phyloP scores from a whole-genome alignment of 2,113 vertebrate species.

The Xenopus borealis region DNA sequence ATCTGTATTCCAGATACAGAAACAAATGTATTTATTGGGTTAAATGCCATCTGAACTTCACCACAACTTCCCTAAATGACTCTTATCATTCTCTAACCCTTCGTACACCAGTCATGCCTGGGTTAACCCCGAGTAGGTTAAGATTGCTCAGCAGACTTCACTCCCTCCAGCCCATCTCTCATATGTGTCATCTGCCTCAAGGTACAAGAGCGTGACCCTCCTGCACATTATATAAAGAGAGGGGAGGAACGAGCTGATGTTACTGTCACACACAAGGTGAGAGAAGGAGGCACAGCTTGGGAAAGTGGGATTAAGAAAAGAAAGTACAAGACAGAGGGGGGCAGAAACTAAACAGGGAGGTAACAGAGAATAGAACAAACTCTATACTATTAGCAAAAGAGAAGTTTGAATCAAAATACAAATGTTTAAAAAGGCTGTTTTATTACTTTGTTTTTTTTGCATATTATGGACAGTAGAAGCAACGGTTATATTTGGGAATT shows the following conservation, averaged over 20 bases:
- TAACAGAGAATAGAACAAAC: not conserved
- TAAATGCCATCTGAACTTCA: not conserved
- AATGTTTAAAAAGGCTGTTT: too few species aligned
- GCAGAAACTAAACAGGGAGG: too few species aligned
- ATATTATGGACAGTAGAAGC: too few species aligned
- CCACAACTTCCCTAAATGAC: not conserved
- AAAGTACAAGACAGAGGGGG: not conserved
- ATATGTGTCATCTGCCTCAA: slow-evolving; percentile 33
- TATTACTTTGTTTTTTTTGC: too few species aligned
- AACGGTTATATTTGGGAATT: too few species aligned
- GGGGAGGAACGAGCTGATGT: not conserved
- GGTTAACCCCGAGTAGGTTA: slow-evolving; percentile 17
- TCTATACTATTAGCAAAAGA: not conserved
- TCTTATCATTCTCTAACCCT: slow-evolving; percentile 1
- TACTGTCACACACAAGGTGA: not conserved
- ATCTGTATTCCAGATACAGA: too few species aligned
- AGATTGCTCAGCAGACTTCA: slow-evolving; percentile 29
- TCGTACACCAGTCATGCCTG: not conserved
- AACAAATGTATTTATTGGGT: too few species aligned
- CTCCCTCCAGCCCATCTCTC: slow-evolving; percentile 31
- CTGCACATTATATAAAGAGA: slow-evolving; percentile 14
- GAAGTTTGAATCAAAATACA: too few species aligned
- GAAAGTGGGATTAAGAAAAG: too few species aligned
- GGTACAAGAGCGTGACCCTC: slow-evolving; percentile 26
- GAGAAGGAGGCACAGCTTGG: not conserved